Conservation (phyloP, 1,140 invertebrate genomes). For the Drosophila nannoptera region DNA sequence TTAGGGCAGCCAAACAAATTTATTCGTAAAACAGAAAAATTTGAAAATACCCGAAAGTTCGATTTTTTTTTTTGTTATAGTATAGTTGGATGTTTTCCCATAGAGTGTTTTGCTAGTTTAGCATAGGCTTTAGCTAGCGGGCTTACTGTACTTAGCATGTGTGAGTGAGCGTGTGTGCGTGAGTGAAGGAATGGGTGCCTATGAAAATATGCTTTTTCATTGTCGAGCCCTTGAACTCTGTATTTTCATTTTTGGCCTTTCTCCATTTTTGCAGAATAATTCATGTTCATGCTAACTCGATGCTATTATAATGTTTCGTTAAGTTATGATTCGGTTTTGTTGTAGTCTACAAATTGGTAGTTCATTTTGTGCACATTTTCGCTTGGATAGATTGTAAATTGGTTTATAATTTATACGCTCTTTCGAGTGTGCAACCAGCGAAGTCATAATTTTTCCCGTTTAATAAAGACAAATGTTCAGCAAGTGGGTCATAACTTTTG, state of each 20-base stretch:
- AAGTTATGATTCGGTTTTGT: constrained; percentile 14
- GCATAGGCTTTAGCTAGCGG: neutral
- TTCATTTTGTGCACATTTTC: constrained; percentile 69
- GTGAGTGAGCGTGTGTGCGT: neutral
- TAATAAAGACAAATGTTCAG: constrained; percentile 73
- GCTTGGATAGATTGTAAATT: constrained; percentile 68
- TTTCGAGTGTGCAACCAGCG: constrained; percentile 31
- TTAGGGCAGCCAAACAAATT: no score
- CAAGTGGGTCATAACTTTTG: constrained; percentile 48
- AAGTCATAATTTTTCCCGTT: constrained; percentile 57
- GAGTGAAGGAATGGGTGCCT: neutral
- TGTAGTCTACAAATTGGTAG: constrained; percentile 61
- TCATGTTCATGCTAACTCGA: constrained; percentile 59
- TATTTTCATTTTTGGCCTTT: constrained; percentile 1
- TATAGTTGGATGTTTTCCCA: no score
- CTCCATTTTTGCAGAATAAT: constrained; percentile 44
- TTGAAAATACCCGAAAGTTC: neutral
- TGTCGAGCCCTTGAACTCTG: constrained; percentile 52
- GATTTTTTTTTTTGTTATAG: neutral
- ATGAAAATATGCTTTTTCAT: constrained; percentile 31
- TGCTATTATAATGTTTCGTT: constrained; percentile 63
- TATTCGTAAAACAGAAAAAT: neutral
- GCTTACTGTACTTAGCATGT: neutral
- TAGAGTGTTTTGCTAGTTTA: neutral
- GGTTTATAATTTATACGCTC: constrained; percentile 72